Evolutionary conservation across 2,888 invertebrate species (phyloP).

Genomic region (Ypsolopha scabrella): DNA sequence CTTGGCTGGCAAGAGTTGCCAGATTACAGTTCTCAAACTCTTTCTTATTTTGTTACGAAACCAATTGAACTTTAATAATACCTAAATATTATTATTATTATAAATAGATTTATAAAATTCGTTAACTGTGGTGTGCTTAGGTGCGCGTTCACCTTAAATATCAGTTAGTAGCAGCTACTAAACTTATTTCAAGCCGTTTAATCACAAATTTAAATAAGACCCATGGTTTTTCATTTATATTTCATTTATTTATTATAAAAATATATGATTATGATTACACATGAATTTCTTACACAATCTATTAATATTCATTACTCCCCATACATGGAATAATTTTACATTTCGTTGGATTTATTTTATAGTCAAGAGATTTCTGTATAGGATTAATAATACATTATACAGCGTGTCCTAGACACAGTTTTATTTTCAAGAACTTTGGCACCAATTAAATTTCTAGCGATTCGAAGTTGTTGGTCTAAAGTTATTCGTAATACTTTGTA

Average conservation of each 20-base stretch:
- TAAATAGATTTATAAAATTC: no score
- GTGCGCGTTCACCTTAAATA: no score
- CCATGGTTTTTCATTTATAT: no score
- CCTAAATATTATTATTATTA: no score
- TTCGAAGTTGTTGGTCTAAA: not conserved
- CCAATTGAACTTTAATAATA: no score
- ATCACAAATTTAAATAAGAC: no score
- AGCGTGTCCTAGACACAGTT: conserved; percentile 4
- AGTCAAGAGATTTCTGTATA: not conserved
- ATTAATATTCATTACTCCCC: conserved; percentile 7
- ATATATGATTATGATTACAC: conserved; percentile 33
- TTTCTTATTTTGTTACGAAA: no score
- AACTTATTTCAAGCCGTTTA: no score
- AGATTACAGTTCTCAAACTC: no score
- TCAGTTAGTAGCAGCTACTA: no score
- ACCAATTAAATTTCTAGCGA: conserved; percentile 29
- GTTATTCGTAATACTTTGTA: not conserved
- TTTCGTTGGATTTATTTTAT: conserved; percentile 9
- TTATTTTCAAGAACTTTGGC: conserved; percentile 41
- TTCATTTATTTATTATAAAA: conserved; percentile 35
- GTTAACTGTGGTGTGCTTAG: no score
- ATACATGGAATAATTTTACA: conserved; percentile 9
- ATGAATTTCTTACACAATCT: conserved; percentile 12
- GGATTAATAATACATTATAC: conserved; percentile 7
- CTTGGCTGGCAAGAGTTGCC: no score